phyloP scores from a whole-genome alignment of 2,113 vertebrate genomes.

The Pipa parva region DNA sequence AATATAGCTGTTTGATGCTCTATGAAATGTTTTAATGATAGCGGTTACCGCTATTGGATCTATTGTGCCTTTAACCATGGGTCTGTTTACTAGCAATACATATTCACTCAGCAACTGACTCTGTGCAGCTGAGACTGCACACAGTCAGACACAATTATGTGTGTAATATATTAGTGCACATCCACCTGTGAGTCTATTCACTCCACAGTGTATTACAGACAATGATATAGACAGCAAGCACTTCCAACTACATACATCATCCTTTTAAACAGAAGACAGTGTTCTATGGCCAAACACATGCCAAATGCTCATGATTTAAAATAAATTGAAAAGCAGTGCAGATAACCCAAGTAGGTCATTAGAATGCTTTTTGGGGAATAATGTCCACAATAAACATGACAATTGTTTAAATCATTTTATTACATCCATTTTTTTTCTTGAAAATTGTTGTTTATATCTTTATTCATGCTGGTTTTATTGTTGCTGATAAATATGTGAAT shows the following conservation, averaged over 20 bases:
- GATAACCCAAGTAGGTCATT: no score
- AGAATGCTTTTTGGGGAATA: no score
- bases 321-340: not conserved
- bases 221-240: not conserved
- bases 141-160: conserved; percentile 13
- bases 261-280: not conserved
- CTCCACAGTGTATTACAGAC: not conserved
- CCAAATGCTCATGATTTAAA: not conserved
- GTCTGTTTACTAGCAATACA: conserved; percentile 4
- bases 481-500: no score
- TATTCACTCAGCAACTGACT: not conserved
- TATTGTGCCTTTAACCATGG: not conserved
- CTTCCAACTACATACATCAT: not conserved
- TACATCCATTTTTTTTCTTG: no score
- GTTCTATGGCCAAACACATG: not conserved
- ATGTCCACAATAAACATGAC: no score
- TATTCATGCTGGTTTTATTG: no score
- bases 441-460: no score
- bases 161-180: conserved; percentile 9
- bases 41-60: no score
- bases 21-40: not conserved
- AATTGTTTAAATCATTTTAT: no score
- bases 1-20: no score
- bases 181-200: not conserved
- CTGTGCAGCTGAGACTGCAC: not conserved